Evolutionary conservation across 2,888 invertebrate species (phyloP).

Genomic region (Biston betularia): DNA sequence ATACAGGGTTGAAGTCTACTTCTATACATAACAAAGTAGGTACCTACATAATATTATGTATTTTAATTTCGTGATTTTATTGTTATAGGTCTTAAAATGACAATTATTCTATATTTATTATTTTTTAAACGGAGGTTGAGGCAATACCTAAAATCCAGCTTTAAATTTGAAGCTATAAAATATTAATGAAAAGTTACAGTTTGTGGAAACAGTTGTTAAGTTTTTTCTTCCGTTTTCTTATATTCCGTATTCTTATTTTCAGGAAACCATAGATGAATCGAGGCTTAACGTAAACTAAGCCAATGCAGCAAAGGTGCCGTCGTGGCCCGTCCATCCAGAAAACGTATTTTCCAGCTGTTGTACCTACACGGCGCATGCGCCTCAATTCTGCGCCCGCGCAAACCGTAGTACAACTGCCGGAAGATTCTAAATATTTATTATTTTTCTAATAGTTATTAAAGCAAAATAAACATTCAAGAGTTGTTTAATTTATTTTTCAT

Average conservation of each 20-base stretch:
- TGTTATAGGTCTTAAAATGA: no score
- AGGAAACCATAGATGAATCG: slow-evolving; percentile 65
- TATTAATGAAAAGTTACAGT: no score
- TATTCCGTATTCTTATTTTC: slow-evolving; percentile 46
- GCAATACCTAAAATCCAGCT: no score
- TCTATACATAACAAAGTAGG: no score
- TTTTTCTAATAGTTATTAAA: slow-evolving; percentile 43
- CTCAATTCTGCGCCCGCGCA: slow-evolving; percentile 42
- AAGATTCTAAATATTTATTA: slow-evolving; percentile 75
- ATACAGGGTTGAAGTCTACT: no score
- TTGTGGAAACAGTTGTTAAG: no score
- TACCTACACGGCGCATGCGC: slow-evolving; percentile 59
- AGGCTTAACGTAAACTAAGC: slow-evolving; percentile 64
- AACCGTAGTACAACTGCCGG: slow-evolving; percentile 78
- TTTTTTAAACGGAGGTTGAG: no score
- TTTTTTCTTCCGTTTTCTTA: background rate
- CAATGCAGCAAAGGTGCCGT: slow-evolving; percentile 58
- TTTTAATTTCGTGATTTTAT: no score
- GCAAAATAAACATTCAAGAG: slow-evolving; percentile 14
- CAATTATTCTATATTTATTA: no score
- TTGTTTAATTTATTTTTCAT: slow-evolving; percentile 9
- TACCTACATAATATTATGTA: no score
- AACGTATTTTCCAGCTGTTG: slow-evolving; percentile 83
- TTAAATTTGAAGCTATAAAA: no score
- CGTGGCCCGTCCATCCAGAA: slow-evolving; percentile 69